Conservation (phyloP, 2,797 vertebrate species). For the Fistularia tabacaria region DNA sequence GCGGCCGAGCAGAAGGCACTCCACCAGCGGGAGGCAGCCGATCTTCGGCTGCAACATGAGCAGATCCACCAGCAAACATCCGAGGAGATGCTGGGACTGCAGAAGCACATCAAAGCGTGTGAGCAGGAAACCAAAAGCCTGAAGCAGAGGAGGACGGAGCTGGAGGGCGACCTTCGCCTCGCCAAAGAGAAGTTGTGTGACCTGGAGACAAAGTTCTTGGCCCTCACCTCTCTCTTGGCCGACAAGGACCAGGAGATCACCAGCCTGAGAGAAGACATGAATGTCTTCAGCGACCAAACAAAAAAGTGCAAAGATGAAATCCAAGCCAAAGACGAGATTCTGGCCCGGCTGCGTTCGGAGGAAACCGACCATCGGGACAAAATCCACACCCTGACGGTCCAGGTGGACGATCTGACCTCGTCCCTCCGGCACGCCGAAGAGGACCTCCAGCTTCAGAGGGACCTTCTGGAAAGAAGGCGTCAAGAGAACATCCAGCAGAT, state of each 20-base stretch:
- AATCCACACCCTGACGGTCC: slow-evolving; percentile 58
- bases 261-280: slow-evolving; percentile 46
- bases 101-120: slow-evolving; percentile 40
- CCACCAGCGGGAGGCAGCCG: slow-evolving; percentile 46
- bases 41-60: slow-evolving; percentile 50
- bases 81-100: slow-evolving; percentile 39
- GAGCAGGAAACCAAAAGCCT: slow-evolving; percentile 53
- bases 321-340: slow-evolving; percentile 48
- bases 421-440: slow-evolving; percentile 50
- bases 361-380: slow-evolving; percentile 53
- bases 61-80: slow-evolving; percentile 41
- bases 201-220: slow-evolving; percentile 41
- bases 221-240: slow-evolving; percentile 39
- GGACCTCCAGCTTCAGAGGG: slow-evolving; percentile 47
- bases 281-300: slow-evolving; percentile 31
- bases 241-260: slow-evolving; percentile 67
- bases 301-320: slow-evolving; percentile 41
- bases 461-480: slow-evolving; percentile 37
- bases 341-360: slow-evolving; percentile 42
- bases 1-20: slow-evolving; percentile 32
- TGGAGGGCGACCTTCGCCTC: slow-evolving; percentile 37
- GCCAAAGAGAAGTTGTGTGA: slow-evolving; percentile 58
- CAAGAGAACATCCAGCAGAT: slow-evolving; percentile 36
- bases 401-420: slow-evolving; percentile 31
- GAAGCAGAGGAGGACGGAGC: slow-evolving; percentile 41